phyloP scores from a whole-genome alignment of 2,888 invertebrate species.

The Nephrotoma flavescens region DNA sequence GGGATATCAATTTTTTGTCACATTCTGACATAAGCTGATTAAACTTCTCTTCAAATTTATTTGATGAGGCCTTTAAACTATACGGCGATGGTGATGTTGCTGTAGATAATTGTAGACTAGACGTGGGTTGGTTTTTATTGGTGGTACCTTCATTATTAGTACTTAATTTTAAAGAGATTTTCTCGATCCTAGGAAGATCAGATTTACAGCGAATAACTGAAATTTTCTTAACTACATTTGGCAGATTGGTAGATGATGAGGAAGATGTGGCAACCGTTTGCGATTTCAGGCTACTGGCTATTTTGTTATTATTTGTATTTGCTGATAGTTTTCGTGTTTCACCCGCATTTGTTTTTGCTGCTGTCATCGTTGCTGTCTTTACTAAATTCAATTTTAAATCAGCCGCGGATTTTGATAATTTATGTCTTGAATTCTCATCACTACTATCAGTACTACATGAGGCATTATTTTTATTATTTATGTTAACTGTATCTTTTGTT shows the following conservation, averaged over 20 bases:
- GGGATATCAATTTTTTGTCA: neutral
- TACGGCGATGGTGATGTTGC: neutral
- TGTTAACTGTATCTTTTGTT: neutral
- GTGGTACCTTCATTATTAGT: slow-evolving; percentile 7
- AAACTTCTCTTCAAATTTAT: neutral
- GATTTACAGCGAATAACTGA: slow-evolving; percentile 20
- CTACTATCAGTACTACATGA: neutral
- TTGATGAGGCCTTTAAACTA: neutral
- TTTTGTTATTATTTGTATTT: neutral
- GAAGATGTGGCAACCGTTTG: neutral
- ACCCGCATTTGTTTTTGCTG: neutral
- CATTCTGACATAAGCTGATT: neutral
- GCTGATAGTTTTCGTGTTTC: neutral
- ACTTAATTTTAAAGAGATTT: slow-evolving; percentile 25
- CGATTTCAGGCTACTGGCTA: neutral
- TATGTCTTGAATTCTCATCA: neutral
- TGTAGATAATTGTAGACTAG: neutral
- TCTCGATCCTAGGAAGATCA: slow-evolving; percentile 29
- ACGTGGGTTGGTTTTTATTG: neutral
- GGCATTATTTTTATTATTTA: neutral
- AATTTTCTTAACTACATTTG: neutral
- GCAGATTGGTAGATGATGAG: neutral
- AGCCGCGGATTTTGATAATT: neutral
- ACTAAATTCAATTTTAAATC: neutral
- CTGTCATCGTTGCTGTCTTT: neutral